These are phyloP conservation scores for Cariama cristata DNA, from an alignment of 2,113 vertebrate genomes.

Conservation along the genomic window DNA sequence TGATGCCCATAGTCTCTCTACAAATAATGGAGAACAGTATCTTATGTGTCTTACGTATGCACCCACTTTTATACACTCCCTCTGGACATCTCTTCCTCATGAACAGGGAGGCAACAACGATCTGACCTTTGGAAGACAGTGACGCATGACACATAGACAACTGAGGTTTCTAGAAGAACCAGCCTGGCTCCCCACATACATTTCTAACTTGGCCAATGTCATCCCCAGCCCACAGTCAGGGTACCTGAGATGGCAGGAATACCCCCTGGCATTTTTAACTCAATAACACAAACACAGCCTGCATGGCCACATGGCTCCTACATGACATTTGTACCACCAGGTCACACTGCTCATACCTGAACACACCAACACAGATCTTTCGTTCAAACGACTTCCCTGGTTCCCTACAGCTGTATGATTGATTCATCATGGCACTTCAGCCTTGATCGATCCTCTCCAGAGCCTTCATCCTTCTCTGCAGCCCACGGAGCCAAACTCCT, in stretches of 20 bases:
- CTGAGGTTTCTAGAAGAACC: neutral
- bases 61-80: neutral
- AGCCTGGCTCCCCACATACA: neutral
- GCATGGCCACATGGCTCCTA: neutral
- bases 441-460: neutral
- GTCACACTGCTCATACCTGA: neutral
- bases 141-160: neutral
- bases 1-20: neutral
- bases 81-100: neutral
- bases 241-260: neutral
- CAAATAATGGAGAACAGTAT: neutral
- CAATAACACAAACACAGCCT: neutral
- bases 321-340: neutral
- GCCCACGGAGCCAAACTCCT: neutral
- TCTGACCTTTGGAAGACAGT: neutral
- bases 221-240: neutral
- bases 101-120: neutral
- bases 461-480: neutral
- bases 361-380: neutral
- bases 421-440: neutral
- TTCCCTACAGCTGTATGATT: neutral
- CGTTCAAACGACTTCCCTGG: neutral
- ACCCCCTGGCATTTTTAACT: neutral
- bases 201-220: neutral
- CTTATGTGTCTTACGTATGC: neutral